Evolutionary conservation across 2,888 invertebrate genomes (phyloP).

Genomic region (Saturnia pavonia): DNA sequence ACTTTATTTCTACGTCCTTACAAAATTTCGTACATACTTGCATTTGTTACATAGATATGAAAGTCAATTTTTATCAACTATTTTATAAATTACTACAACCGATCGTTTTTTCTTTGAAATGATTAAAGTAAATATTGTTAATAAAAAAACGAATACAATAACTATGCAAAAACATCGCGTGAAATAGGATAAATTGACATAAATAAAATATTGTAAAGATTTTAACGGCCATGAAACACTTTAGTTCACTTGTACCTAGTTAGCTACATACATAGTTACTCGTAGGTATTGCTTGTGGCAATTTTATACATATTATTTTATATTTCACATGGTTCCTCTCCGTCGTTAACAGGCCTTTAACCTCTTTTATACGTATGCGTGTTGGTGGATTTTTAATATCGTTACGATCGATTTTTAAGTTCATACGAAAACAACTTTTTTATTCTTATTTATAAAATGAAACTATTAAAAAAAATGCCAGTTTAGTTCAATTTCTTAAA

Average conservation of each 20-base stretch:
- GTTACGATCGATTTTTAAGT: too few relatives aligned
- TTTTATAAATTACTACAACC: not conserved
- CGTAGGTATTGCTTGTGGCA: not conserved
- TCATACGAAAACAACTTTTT: not conserved
- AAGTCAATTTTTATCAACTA: not conserved
- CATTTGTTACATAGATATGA: not conserved
- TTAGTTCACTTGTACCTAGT: not conserved
- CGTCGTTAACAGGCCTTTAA: not conserved
- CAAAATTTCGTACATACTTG: not conserved
- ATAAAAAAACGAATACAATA: not conserved
- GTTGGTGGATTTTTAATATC: not conserved
- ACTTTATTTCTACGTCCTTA: too few relatives aligned
- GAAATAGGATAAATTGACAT: not conserved
- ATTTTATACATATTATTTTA: not conserved
- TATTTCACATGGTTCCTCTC: not conserved
- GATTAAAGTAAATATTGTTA: not conserved
- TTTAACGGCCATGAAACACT: constrained; percentile 4
- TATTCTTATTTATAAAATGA: not conserved
- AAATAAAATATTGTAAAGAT: not conserved
- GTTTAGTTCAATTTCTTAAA: too few relatives aligned
- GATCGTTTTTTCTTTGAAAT: not conserved
- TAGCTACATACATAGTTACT: too few relatives aligned
- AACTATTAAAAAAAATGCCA: not conserved
- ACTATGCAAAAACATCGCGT: not conserved
- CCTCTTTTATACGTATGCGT: not conserved